Conservation (phyloP, 2,113 vertebrate species). For the Xenopus laevis region DNA sequence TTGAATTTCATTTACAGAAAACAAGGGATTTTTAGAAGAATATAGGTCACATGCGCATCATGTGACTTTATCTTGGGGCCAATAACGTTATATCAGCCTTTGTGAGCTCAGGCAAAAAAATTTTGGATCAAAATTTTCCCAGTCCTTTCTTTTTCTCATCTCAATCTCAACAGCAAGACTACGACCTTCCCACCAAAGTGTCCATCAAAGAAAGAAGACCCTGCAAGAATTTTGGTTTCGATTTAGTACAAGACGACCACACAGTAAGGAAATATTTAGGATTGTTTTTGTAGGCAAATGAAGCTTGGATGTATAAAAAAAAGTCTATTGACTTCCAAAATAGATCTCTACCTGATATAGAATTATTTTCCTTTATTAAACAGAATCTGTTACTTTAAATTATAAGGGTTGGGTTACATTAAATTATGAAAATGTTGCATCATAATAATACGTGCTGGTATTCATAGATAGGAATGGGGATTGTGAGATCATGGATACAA, state of each 20-base stretch:
- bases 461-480: no score
- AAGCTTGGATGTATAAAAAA: no score
- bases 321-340: no score
- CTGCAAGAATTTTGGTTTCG: neutral
- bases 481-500: no score
- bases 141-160: no score
- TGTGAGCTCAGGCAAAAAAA: slow-evolving; percentile 59
- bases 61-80: slow-evolving; percentile 68
- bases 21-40: slow-evolving; percentile 63
- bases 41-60: slow-evolving; percentile 77
- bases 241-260: neutral
- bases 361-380: no score
- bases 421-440: no score
- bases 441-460: no score
- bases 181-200: slow-evolving; percentile 62
- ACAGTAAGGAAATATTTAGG: slow-evolving; percentile 8
- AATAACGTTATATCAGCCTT: slow-evolving; percentile 66
- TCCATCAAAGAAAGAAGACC: neutral
- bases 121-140: slow-evolving; percentile 60
- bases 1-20: slow-evolving; percentile 61
- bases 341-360: no score
- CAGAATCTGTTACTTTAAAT: no score
- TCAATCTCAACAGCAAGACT: slow-evolving; percentile 60
- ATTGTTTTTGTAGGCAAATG: neutral
- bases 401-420: no score